Evolutionary conservation across 2,888 invertebrate genomes (phyloP), one percentile per base, ranked within the genome.

Genomic region (Phymatocera aterrima): DNA sequence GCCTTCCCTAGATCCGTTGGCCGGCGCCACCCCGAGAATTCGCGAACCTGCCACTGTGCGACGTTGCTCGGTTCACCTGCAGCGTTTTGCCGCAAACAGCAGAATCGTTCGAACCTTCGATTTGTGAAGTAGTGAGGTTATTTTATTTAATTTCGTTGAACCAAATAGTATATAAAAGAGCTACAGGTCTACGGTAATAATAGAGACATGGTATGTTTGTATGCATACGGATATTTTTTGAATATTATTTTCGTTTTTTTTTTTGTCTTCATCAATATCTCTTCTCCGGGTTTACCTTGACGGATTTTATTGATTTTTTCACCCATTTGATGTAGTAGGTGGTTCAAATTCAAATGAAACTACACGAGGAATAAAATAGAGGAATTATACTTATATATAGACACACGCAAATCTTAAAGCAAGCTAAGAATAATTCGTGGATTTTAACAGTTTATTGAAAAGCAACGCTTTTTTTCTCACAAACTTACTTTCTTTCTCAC

Each of bases 1-100:
- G 34, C 31, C 21, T 57, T 40, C 40, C 75, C 75, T 60, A 57
- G 75, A 75, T 37, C 75, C 75, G 75, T 75, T 75, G 60, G 75
- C 75, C 75, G 75, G 75, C 75, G 75, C 75, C 75, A 75, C 75
- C 75, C 75, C 75, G 75, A 75, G 75, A 75, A 75, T 75, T 75
- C 57, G 75, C 75, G 75, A 75, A 75, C 75, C 75, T 75, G 75
- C 75, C 75, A 75, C 75, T 60, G 75, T 75, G 75, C 75, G 75
- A 75, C 75, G 75, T 75, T 75, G 75, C 51, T 75, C 57, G 75
- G 54, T 75, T 75, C 75, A 75, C 75, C 75, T 75, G 75, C 75
- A 75, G 43, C 75, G 75, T 75, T 75, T 57, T 75, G 75, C 75
- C 75, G 75, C 75, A 75, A 75, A 75, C 75, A 57, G 75, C 75